phyloP scores from a whole-genome alignment of 37 sponge, comb jelly and placozoan species.

The Eunapius fragilis region DNA sequence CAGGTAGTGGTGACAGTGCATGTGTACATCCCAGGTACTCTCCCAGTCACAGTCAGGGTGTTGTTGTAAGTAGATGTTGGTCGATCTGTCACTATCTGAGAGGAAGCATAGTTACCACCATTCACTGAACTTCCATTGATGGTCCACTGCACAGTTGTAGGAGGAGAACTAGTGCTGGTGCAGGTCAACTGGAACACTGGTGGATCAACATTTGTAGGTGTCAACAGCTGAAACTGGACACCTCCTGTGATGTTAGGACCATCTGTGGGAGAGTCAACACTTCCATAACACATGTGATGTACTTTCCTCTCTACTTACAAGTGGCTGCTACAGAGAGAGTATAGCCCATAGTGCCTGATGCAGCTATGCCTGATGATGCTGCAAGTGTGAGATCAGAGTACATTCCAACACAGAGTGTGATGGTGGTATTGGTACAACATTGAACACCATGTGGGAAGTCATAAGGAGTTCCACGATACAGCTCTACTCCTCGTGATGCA shows the following conservation, averaged over 20 bases:
- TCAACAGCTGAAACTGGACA: slow-evolving; percentile 1
- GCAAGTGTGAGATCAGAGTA: neutral
- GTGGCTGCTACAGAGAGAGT: neutral
- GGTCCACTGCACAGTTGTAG: slow-evolving; percentile 16
- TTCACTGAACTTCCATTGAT: slow-evolving; percentile 7
- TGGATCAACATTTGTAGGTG: slow-evolving; percentile 2
- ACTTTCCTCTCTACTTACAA: neutral
- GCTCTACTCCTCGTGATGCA: too few relatives aligned
- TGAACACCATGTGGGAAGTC: neutral
- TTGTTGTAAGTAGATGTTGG: neutral
- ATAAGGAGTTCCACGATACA: neutral
- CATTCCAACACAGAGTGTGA: neutral
- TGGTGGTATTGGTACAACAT: neutral
- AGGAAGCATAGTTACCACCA: neutral
- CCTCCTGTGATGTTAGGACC: slow-evolving; percentile 5
- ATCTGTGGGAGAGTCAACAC: neutral
- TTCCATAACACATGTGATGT: neutral
- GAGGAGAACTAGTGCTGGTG: slow-evolving; percentile 3
- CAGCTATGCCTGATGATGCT: neutral
- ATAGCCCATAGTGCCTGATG: neutral
- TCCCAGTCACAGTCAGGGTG: slow-evolving; percentile 19
- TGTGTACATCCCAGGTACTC: slow-evolving; percentile 11
- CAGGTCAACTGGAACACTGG: slow-evolving; percentile 11
- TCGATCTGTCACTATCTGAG: neutral
- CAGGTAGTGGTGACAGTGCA: slow-evolving; percentile 24